A percentile compares a stretch with the other conserved stretches of the same genome.
These are phyloP conservation scores for Anarrhichthys ocellatus DNA, from an alignment of 2,113 vertebrate species.

Conservation along the genomic window DNA sequence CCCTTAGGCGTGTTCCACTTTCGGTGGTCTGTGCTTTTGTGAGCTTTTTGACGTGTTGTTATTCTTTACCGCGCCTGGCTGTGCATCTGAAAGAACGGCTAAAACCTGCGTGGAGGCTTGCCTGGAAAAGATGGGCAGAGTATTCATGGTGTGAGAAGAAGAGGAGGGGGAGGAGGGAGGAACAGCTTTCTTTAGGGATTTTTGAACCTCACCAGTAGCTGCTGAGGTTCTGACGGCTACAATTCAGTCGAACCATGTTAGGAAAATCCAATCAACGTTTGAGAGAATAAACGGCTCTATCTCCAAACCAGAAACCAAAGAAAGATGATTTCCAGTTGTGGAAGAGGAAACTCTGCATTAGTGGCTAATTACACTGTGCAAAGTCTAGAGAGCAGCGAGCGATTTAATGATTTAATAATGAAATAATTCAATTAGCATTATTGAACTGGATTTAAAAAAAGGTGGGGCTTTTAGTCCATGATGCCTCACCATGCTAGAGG, in stretches of 20 bases:
- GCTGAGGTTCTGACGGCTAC: constrained; percentile 10
- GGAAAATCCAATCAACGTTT: neutral
- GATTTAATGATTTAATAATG: neutral
- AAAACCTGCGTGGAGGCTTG: constrained; percentile 62
- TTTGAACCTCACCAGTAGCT: constrained; percentile 12
- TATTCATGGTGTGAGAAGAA: constrained; percentile 32
- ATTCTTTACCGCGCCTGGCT: constrained; percentile 66
- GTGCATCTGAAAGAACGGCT: constrained; percentile 62
- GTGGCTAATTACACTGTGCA: neutral
- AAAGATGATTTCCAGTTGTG: neutral
- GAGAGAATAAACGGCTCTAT: neutral
- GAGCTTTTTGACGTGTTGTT: constrained; percentile 66
- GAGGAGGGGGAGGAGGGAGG: neutral
- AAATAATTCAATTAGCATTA: neutral
- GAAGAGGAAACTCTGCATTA: neutral
- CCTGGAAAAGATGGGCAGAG: constrained; percentile 65
- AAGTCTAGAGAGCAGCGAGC: neutral
- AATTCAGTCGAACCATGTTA: neutral
- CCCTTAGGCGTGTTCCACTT: constrained; percentile 66
- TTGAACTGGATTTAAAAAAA: constrained; percentile 1
- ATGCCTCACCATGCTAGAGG: neutral
- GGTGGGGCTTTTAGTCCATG: neutral
- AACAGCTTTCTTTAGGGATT: neutral
- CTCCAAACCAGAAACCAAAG: neutral
- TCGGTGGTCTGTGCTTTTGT: constrained; percentile 50